Evolutionary conservation across 2,888 invertebrate species (phyloP).

Genomic region (Sericinus montela): DNA sequence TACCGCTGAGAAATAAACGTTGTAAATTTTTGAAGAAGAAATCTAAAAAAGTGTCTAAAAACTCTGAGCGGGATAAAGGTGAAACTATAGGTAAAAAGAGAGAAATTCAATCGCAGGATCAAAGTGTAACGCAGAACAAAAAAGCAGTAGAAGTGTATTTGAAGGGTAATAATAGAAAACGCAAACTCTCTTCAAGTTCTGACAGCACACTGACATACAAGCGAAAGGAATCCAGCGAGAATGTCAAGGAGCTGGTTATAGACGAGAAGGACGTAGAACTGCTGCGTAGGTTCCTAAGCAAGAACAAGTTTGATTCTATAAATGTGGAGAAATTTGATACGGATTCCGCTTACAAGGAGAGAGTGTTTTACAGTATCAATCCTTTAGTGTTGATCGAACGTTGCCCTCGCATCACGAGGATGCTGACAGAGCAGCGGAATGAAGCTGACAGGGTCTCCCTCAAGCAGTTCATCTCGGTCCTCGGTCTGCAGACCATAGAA

Average conservation of each 20-base stretch:
- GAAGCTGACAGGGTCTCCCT: constrained; percentile 12
- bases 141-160: neutral
- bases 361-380: constrained; percentile 44
- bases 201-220: neutral
- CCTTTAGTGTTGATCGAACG: constrained; percentile 43
- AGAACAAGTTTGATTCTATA: constrained; percentile 21
- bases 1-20: neutral
- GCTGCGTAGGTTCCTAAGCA: constrained; percentile 33
- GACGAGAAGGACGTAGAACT: constrained; percentile 34
- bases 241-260: constrained; percentile 37
- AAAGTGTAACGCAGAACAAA: neutral
- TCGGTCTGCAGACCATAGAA: constrained; percentile 34
- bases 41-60: neutral
- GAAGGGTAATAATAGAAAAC: neutral
- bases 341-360: constrained; percentile 34
- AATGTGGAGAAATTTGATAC: constrained; percentile 38
- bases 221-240: neutral
- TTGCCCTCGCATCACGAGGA: constrained; percentile 27
- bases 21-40: neutral
- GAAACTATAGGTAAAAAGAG: neutral
- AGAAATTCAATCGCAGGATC: neutral
- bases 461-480: constrained; percentile 35
- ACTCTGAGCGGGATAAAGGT: no score
- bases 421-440: constrained; percentile 14
- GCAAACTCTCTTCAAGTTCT: neutral